Evolutionary conservation across 92 coral and sea anemone species (phyloP).

Genomic region (Phenganax subtilis): DNA sequence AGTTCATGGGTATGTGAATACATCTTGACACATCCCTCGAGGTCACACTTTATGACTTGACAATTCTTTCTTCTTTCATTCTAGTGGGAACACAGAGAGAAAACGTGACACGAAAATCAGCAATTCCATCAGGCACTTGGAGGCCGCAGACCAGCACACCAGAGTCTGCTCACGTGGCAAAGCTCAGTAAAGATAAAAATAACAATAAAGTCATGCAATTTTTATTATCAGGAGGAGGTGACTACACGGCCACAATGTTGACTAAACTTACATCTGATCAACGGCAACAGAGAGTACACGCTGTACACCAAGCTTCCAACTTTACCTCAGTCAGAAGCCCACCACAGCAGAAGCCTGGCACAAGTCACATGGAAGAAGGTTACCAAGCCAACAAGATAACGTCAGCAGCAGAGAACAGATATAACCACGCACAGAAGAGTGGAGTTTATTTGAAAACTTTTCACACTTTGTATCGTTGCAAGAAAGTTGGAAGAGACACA

Average conservation of each 20-base stretch:
- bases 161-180: constrained; percentile 65
- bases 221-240: constrained; percentile 13
- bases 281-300: neutral
- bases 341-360: constrained; percentile 11
- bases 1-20: constrained; percentile 25
- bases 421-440: constrained; percentile 12
- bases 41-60: neutral
- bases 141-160: constrained; percentile 57
- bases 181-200: constrained; percentile 51
- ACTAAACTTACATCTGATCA: constrained; percentile 1
- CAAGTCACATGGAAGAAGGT: neutral
- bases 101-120: constrained; percentile 26
- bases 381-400: constrained; percentile 9
- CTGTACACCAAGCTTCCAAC: constrained; percentile 17
- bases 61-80: neutral
- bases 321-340: constrained; percentile 5
- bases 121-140: constrained; percentile 55
- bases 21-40: neutral
- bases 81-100: constrained; percentile 30
- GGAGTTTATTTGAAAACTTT: constrained; percentile 33
- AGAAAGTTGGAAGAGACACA: constrained; percentile 7
- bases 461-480: constrained; percentile 36
- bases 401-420: neutral
- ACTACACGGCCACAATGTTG: constrained; percentile 1
- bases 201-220: constrained; percentile 33